Base-by-base conservation (phyloP, 2,113 vertebrate genomes). In the Pollachius pollachius region DNA sequence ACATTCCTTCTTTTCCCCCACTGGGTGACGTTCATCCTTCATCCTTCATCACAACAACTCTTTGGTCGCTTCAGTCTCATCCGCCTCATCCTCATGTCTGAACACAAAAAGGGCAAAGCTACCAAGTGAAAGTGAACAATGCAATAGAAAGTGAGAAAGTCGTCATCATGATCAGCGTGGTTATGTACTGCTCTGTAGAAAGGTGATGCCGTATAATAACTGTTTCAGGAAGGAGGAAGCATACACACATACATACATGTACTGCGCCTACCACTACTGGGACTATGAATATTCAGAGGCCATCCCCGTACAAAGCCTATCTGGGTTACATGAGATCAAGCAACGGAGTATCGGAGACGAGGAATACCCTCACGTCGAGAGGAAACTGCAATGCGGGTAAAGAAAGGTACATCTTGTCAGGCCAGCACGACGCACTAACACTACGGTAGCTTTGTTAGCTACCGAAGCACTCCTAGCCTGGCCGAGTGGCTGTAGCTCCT, bases 301-400 rank as follows among this genome's bases (percentile, higher is more conserved):
- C 63, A 68, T 85, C 73, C 78, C 80, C 72, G 37, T 79, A 73
- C 74, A 84, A 86, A 87, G 88, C 83, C 80, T 76, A 70, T 74
- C 70, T 73, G 73, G 84, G 77, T 84, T 88, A 90, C 76, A 74
- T 86, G 85, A 83, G 80, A 77, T 75, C 82, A 83, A 79, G 78
- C 66, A 75, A 86, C 64, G 72, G 68, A 85, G 30, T 30, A 30
- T 30, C 5, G 30, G 30, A 84, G 17, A 88, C 85, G 85, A 88
- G 84, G 89, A 89, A 88, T 87, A 86, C 75, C 81, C 81, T 74
- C 76, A 84, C 81, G 75, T 82, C 79, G 87, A 76, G 77, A 76
- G 84, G 79, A 73, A 84, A 88, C 78, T 86, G 79, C 85, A 84
- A 84, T 78, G 84, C 71, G 59, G 78, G 72, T 81, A 79, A 48